Percentiles rank a stretch among this genome's conserved stretches.
Conservation (phyloP, 2,888 invertebrate species). For the Eristalis pertinax region DNA sequence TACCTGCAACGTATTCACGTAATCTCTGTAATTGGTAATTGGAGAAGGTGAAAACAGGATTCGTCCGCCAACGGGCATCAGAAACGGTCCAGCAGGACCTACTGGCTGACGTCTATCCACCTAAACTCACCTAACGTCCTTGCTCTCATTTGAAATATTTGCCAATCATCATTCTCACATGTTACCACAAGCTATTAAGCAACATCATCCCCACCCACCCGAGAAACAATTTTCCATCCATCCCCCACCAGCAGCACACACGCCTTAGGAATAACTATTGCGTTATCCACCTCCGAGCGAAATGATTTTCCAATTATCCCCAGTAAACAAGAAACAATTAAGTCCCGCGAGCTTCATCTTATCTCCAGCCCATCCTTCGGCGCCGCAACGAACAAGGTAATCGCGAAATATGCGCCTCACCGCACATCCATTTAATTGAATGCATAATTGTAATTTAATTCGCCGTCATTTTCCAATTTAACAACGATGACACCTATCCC, state of each 20-base stretch:
- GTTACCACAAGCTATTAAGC: not conserved
- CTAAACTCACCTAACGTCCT: not conserved
- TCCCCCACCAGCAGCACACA: not conserved
- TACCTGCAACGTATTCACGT: too few species aligned
- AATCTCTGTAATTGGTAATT: too few species aligned
- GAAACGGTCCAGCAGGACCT: too few species aligned
- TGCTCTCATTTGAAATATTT: not conserved
- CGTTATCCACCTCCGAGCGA: not conserved
- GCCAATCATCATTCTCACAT: not conserved
- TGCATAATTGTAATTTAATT: constrained; percentile 50
- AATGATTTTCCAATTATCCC: constrained; percentile 27
- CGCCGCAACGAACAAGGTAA: not conserved
- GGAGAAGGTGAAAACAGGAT: too few species aligned
- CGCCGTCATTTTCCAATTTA: constrained; percentile 44
- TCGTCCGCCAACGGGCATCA: too few species aligned
- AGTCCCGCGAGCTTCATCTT: not conserved
- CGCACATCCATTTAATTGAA: constrained; percentile 31
- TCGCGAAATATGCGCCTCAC: constrained; percentile 24
- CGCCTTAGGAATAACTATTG: not conserved
- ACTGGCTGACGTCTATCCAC: too few species aligned
- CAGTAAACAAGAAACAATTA: constrained; percentile 18
- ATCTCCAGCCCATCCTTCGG: not conserved
- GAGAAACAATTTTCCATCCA: not conserved
- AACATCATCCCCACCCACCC: not conserved
- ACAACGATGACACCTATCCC: constrained; percentile 15